phyloP scores from a whole-genome alignment of 2,888 invertebrate species.

The Ochropleura plecta region DNA sequence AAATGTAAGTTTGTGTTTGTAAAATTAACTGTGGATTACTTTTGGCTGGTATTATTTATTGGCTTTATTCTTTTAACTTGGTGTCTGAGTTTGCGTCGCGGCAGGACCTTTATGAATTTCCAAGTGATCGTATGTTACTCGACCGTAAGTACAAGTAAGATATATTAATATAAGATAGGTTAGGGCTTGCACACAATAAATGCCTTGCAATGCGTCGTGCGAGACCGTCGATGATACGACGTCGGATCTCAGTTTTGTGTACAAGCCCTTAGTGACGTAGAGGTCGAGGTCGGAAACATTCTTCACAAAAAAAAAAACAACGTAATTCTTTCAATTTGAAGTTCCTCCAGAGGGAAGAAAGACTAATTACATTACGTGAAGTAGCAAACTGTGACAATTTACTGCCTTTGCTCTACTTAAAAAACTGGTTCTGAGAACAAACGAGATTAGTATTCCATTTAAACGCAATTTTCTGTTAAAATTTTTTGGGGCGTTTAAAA shows the following conservation, averaged over 20 bases:
- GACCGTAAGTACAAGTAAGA: neutral
- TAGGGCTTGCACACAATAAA: no score
- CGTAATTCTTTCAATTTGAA: slow-evolving; percentile 53
- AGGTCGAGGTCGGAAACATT: slow-evolving; percentile 16
- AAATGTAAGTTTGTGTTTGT: neutral
- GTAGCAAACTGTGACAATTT: slow-evolving; percentile 64
- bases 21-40: no score
- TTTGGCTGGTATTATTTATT: no score
- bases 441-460: slow-evolving; percentile 65
- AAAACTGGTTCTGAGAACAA: slow-evolving; percentile 52
- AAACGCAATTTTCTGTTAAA: slow-evolving; percentile 57
- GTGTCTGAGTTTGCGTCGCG: no score
- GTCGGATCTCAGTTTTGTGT: no score
- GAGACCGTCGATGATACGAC: no score
- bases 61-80: no score
- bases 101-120: neutral
- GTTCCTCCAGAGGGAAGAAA: slow-evolving; percentile 47
- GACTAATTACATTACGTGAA: slow-evolving; percentile 67
- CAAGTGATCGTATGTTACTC: neutral
- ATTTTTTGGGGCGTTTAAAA: slow-evolving; percentile 35
- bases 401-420: slow-evolving; percentile 55
- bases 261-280: neutral
- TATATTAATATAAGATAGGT: no score
- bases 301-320: slow-evolving; percentile 25
- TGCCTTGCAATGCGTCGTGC: no score